These are phyloP conservation scores for Darevskia nairensis DNA, from an alignment of 2,797 vertebrate species.

Conservation along the genomic window DNA sequence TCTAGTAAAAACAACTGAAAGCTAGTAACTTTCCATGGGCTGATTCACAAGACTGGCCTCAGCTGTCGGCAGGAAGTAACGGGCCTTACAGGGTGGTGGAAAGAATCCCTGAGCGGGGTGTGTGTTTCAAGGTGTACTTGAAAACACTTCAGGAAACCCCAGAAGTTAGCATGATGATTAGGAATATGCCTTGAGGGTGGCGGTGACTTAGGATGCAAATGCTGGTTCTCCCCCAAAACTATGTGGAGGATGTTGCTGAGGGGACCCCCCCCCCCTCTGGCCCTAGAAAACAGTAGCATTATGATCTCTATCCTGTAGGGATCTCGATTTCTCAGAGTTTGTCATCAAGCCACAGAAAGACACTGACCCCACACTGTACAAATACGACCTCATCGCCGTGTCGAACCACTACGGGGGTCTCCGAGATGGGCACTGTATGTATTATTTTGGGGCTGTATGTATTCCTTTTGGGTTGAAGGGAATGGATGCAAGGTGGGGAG, in stretches of 20 bases:
- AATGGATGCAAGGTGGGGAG: neutral
- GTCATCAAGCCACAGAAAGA: slow-evolving; percentile 81
- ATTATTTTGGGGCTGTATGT: slow-evolving; percentile 76
- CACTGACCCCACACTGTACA: slow-evolving; percentile 80
- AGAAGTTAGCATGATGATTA: neutral
- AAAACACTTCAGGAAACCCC: neutral
- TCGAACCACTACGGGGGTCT: slow-evolving; percentile 92
- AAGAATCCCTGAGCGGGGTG: neutral
- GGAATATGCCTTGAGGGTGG: neutral
- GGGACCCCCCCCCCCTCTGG: fast-evolving
- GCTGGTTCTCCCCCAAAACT: neutral
- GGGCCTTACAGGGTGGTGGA: neutral
- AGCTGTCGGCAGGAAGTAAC: neutral
- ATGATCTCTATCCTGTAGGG: slow-evolving; percentile 69
- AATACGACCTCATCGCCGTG: slow-evolving; percentile 90
- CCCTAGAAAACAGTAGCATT: neutral
- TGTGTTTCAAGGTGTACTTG: no score
- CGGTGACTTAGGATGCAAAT: neutral
- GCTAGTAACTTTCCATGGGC: neutral
- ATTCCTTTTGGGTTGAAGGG: neutral
- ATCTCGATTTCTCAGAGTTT: slow-evolving; percentile 86
- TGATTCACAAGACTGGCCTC: neutral
- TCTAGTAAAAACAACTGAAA: no score
- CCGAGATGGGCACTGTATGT: slow-evolving; percentile 89
- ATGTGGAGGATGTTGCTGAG: neutral